These are phyloP conservation scores for Proteles cristata DNA, from an alignment of 2,113 vertebrate species.

Conservation along the genomic window DNA sequence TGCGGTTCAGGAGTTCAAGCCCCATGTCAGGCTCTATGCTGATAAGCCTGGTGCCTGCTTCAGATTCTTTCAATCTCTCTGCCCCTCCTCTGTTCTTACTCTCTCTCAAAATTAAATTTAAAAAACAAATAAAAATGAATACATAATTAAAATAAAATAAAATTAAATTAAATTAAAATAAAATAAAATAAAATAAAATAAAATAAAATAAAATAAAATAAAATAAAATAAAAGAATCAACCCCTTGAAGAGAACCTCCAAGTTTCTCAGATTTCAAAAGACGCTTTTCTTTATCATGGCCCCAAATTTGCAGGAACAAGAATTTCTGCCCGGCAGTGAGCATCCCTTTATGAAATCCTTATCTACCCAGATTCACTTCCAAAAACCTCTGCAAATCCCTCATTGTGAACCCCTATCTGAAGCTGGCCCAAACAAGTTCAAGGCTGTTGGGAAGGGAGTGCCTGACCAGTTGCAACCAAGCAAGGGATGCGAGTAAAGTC, in stretches of 20 bases:
- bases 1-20: too few relatives aligned
- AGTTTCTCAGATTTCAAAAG: constrained; percentile 44
- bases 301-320: not conserved
- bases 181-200: not conserved
- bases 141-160: too few relatives aligned
- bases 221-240: not conserved
- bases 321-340: not conserved
- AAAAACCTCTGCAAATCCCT: not conserved
- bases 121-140: too few relatives aligned
- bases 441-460: not conserved
- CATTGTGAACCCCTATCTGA: not conserved
- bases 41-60: too few relatives aligned
- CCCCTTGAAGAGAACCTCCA: constrained; percentile 25
- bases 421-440: not conserved
- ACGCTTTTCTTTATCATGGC: not conserved
- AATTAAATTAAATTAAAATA: too few relatives aligned
- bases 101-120: too few relatives aligned
- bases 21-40: too few relatives aligned
- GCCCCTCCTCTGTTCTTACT: too few relatives aligned
- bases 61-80: too few relatives aligned
- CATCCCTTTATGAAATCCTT: not conserved
- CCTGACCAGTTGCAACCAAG: not conserved
- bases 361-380: not conserved
- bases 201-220: not conserved
- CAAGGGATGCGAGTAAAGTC: not conserved